Evolutionary conservation across 2,113 vertebrate genomes (phyloP).

Genomic region (Pluvialis apricaria): DNA sequence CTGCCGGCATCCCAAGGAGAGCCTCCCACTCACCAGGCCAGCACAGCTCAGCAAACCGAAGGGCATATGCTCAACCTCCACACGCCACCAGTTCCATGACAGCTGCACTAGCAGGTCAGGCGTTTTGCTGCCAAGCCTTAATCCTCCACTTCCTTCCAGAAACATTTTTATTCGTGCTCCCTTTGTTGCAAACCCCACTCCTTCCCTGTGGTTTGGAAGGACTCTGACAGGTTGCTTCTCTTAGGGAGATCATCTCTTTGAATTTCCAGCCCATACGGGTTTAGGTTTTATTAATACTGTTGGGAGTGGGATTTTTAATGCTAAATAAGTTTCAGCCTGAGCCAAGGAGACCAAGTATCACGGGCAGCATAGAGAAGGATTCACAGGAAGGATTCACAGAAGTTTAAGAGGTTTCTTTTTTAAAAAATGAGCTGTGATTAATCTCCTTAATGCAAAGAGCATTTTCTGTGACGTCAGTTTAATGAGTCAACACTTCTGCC

Average conservation of each 20-base stretch:
- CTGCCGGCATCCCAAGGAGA: not conserved
- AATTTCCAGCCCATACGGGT: not conserved
- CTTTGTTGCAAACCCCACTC: not conserved
- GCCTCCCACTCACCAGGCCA: not conserved
- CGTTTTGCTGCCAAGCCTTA: not conserved
- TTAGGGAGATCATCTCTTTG: not conserved
- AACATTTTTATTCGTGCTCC: not conserved
- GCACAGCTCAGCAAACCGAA: not conserved
- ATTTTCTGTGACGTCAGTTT: not conserved
- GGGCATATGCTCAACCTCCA: not conserved
- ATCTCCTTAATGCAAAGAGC: constrained; percentile 11
- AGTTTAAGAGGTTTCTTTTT: not conserved
- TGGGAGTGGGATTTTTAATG: not conserved
- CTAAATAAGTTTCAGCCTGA: not conserved
- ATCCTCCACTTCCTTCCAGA: not conserved
- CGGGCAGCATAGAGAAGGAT: not conserved
- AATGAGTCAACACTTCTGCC: constrained; percentile 4
- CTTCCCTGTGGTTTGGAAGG: not conserved
- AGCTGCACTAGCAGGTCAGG: not conserved
- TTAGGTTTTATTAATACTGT: not conserved
- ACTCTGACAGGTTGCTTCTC: not conserved
- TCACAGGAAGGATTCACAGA: not conserved
- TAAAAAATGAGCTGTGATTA: not conserved
- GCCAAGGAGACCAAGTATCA: not conserved
- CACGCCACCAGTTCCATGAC: not conserved